Evolutionary conservation across 2,113 vertebrate genomes (phyloP).

Genomic region (Malaclemys terrapin): DNA sequence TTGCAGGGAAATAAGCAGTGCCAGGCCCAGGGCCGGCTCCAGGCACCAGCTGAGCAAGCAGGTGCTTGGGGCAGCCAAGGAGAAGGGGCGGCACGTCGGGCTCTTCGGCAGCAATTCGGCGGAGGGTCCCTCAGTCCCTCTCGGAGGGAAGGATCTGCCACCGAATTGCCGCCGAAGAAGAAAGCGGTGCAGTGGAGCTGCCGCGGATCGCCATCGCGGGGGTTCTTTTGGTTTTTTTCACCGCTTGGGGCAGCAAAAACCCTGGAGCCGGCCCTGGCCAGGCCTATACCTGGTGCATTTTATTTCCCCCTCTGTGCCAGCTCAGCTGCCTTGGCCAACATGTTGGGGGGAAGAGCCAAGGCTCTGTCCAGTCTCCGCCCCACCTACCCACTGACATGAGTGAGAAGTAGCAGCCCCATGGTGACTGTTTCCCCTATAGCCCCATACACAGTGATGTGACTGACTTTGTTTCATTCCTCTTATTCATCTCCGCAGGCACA

Average conservation of each 20-base stretch:
- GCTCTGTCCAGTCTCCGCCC: neutral
- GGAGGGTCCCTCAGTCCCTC: too few species aligned
- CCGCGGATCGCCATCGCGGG: too few species aligned
- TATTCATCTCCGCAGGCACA: neutral
- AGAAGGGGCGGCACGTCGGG: too few species aligned
- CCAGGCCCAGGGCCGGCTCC: neutral
- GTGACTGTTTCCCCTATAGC: neutral
- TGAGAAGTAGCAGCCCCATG: neutral
- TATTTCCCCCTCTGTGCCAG: neutral
- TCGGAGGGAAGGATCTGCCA: too few species aligned
- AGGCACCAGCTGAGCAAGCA: too few species aligned
- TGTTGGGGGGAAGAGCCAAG: neutral
- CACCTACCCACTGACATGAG: neutral
- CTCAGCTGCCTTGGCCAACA: neutral
- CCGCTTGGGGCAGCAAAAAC: too few species aligned
- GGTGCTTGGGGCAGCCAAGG: too few species aligned
- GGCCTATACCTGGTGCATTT: constrained; percentile 1
- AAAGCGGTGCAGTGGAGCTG: too few species aligned
- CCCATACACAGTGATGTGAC: neutral
- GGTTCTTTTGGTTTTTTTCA: too few species aligned
- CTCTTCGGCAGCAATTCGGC: too few species aligned
- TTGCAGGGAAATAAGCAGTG: neutral
- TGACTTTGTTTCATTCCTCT: neutral
- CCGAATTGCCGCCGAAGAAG: too few species aligned
- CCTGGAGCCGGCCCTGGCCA: neutral